These are phyloP conservation scores for Nestor notabilis DNA, from an alignment of 2,113 vertebrate genomes.

Conservation along the genomic window DNA sequence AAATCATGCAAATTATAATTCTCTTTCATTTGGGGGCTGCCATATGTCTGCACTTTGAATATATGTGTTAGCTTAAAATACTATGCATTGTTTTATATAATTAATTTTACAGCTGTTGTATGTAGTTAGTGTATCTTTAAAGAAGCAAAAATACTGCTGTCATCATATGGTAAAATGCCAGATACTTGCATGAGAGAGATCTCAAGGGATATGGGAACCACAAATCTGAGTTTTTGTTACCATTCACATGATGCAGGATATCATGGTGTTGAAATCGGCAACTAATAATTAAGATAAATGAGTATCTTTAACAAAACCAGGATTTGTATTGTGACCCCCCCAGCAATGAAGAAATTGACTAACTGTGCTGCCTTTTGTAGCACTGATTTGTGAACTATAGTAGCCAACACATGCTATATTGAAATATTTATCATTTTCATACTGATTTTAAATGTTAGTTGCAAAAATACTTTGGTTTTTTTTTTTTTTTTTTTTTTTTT, in stretches of 20 bases:
- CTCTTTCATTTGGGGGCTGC: not conserved
- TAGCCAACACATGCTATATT: not conserved
- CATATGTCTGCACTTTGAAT: not conserved
- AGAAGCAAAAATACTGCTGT: not conserved
- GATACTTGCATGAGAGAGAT: not conserved
- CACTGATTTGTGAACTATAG: not conserved
- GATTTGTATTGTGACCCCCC: not conserved
- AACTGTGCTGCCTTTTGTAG: not conserved
- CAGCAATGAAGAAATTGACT: not conserved
- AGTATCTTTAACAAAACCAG: not conserved
- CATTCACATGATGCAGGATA: not conserved
- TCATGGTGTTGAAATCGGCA: not conserved
- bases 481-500: not conserved
- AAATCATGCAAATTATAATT: not conserved
- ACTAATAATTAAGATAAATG: not conserved
- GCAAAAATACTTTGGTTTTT: not conserved
- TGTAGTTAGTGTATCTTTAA: not conserved
- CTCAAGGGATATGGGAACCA: not conserved
- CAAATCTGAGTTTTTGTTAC: not conserved
- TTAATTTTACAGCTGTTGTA: not conserved
- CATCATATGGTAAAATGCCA: not conserved
- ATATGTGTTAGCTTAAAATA: not conserved
- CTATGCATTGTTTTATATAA: not conserved
- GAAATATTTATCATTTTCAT: not conserved
- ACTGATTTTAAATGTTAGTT: not conserved